Conservation (phyloP, 2,797 vertebrate genomes). For the Chelon labrosus region DNA sequence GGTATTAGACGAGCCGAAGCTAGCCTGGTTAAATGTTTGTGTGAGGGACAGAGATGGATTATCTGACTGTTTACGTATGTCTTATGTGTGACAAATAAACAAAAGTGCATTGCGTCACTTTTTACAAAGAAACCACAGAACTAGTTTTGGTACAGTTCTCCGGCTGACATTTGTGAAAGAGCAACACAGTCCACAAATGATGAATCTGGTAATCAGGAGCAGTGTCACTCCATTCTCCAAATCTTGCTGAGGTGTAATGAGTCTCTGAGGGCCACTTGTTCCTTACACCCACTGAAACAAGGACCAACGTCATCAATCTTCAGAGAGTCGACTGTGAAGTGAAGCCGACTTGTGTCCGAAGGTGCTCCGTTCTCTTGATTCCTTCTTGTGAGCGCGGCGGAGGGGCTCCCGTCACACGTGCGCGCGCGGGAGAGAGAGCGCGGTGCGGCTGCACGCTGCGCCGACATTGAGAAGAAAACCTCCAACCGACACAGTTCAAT, state of each 20-base stretch:
- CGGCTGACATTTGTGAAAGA: constrained; percentile 57
- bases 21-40: constrained; percentile 58
- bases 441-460: constrained; percentile 46
- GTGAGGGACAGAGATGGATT: constrained; percentile 63
- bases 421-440: background rate
- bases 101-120: background rate
- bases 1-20: constrained; percentile 60
- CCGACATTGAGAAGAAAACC: constrained; percentile 64
- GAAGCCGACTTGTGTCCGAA: constrained; percentile 63
- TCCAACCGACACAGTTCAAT: constrained; percentile 38
- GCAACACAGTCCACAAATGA: constrained; percentile 58
- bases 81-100: constrained; percentile 32
- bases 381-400: constrained; percentile 42
- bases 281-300: constrained; percentile 69
- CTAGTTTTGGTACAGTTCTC: constrained; percentile 31
- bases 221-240: constrained; percentile 64
- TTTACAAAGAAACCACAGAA: constrained; percentile 17
- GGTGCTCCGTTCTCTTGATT: constrained; percentile 60
- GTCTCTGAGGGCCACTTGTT: constrained; percentile 76
- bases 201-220: constrained; percentile 66
- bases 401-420: constrained; percentile 31
- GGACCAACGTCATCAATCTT: constrained; percentile 73
- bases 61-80: constrained; percentile 50
- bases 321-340: constrained; percentile 45
- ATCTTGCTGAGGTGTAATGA: constrained; percentile 71